Evolutionary conservation across 2,888 invertebrate genomes (phyloP).

Genomic region (Opisthograptis luteolata): DNA sequence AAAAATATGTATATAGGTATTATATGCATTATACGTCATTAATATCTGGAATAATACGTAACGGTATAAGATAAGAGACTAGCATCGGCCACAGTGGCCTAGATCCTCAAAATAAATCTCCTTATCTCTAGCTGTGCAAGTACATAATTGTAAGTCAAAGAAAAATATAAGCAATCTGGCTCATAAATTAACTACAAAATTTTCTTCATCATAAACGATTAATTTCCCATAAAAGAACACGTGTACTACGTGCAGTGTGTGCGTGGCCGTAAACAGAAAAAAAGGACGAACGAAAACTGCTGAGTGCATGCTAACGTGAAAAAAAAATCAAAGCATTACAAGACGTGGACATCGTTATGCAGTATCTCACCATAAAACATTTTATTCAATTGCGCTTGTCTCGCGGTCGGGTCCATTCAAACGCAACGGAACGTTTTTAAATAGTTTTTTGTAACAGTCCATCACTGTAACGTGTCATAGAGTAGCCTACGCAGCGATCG

Average conservation of each 20-base stretch:
- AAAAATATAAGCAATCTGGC: background rate
- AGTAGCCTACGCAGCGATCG: conserved; percentile 51
- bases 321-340: conserved; percentile 64
- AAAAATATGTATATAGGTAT: too few species aligned
- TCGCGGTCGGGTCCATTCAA: conserved; percentile 73
- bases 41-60: background rate
- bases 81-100: conserved; percentile 12
- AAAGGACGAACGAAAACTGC: conserved; percentile 55
- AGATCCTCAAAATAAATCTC: conserved; percentile 15
- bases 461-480: conserved; percentile 73
- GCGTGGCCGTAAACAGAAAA: conserved; percentile 62
- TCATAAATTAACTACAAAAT: background rate
- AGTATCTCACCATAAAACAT: conserved; percentile 83
- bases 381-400: conserved; percentile 72
- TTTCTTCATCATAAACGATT: background rate
- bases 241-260: conserved; percentile 66
- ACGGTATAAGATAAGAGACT: conserved; percentile 10
- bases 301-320: conserved; percentile 73
- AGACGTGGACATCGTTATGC: conserved; percentile 61
- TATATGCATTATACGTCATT: too few species aligned
- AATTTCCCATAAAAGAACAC: conserved; percentile 28
- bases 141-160: background rate
- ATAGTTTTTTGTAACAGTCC: conserved; percentile 60
- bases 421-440: conserved; percentile 50
- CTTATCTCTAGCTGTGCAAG: conserved; percentile 7